Conservation (phyloP, 2,113 vertebrate species). For the Cyprinus carpio region DNA sequence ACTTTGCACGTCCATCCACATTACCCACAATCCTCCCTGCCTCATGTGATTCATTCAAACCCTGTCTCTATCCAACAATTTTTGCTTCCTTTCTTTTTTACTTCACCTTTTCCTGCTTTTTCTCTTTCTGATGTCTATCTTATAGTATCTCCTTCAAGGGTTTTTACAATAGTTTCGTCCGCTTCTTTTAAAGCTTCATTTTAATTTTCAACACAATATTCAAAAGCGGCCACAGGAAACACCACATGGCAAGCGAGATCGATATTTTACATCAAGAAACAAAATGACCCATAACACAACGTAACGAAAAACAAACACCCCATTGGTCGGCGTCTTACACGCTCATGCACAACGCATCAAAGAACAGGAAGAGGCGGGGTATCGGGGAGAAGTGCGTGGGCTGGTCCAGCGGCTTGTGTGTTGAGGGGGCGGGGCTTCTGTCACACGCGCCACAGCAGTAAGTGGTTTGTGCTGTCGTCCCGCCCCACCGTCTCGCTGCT, state of each 20-base stretch:
- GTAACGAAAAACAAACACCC: slow-evolving; percentile 50
- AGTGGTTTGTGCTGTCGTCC: slow-evolving; percentile 97
- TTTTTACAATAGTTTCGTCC: not conserved
- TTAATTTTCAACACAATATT: slow-evolving; percentile 44
- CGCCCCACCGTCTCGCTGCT: slow-evolving; percentile 95
- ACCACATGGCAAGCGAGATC: slow-evolving; percentile 45
- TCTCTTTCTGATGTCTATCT: not conserved
- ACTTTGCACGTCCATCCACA: slow-evolving; percentile 23
- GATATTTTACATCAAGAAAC: slow-evolving; percentile 44
- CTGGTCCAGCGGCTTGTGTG: slow-evolving; percentile 46
- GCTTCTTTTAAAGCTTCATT: not conserved
- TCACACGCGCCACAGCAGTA: slow-evolving; percentile 91
- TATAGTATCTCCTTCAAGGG: not conserved
- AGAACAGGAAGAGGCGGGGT: slow-evolving; percentile 17
- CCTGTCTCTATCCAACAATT: not conserved
- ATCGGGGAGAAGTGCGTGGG: slow-evolving; percentile 20
- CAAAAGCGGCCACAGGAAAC: slow-evolving; percentile 43
- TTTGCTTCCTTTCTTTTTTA: slow-evolving; percentile 11
- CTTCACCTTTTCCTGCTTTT: not conserved
- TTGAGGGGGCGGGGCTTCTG: not conserved
- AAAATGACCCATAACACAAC: slow-evolving; percentile 43
- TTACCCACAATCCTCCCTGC: slow-evolving; percentile 46
- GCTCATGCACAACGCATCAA: slow-evolving; percentile 59
- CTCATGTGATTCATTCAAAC: not conserved
- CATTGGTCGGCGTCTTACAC: slow-evolving; percentile 53